Evolutionary conservation across 2,797 vertebrate species (phyloP), one percentile per base, ranked within the genome.

Genomic region (Myripristis jacobus): DNA sequence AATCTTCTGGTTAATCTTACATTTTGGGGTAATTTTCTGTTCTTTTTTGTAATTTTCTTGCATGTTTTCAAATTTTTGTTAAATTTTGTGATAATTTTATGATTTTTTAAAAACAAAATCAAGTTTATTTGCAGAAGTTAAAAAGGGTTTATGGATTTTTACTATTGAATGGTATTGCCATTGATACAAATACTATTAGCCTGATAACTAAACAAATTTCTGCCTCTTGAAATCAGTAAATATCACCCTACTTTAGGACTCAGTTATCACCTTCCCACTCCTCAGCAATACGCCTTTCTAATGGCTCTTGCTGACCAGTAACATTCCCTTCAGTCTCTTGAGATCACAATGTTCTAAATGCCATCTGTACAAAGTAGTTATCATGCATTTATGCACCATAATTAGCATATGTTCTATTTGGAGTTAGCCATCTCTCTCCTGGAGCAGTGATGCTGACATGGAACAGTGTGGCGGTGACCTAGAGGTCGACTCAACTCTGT

Each of bases 281-380:
- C 55, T 54, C 25, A 75, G 73, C 64, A 63, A 1, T 41, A 36
- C 10, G 47, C 25, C 0, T 19, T 5, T 47, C 10, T 29, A 59
- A 38, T 11, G 13, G 2, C 41, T 27, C 7, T 24, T 25, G 22
- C 41, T 46, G 38, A 60, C 8, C 8, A 44, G 36, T 66, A 56
- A 70, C 78, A 66, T 70, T 65, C 21, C 38, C 16, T 41, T 27
- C 18, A 0, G 15, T 29, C 57, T 51, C 21, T 18, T 46, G 31
- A 62, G 52, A 10, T 67, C 44, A 64, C 41, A 48, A 41, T 59
- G 53, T 81, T 71, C 41, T 55, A 70, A 74, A 70, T 56, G 18
- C 78, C 73, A 80, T 80, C 82, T 83, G 78, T 27, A 31, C 27
- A 43, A 31, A 38, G 16, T 56, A 50, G 64, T 81, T 77, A 70